Evolutionary conservation across 2,888 invertebrate genomes (phyloP), one percentile per base, ranked within the genome.

Genomic region (Eretmocerus hayati): DNA sequence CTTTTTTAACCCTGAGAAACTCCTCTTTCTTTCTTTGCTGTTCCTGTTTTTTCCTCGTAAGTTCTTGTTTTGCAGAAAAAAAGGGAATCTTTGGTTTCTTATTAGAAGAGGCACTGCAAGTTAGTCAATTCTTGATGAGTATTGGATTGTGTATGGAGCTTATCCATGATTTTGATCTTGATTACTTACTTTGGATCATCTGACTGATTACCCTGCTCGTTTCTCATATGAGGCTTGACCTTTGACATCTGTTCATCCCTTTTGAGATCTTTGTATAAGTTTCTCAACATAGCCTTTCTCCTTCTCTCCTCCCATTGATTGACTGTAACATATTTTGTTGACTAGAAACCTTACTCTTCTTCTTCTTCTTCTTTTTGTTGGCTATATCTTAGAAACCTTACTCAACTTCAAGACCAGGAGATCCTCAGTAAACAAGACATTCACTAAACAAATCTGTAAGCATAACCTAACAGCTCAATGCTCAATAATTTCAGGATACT

Each of bases 221-320:
- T n/a, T 9, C 11, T 26, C 26, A 9, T 26, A 26, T 6, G 26
- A 11, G 11, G 6, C 8, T 26, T 26, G 6, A 6, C 26, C 11
- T 26, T 26, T 8, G 36, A 9, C 5, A 11, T 23, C 30, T 53
- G 46, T 13, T 74, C 72, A 40, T 79, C 78, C 56, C 75, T 75
- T 57, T 75, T 74, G 0, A 78, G 59, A 37, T 79, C 76, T 60
- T 79, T 81, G 41, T 79, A 75, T 60, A 81, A 81, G 50, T 76
- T 72, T 23, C 75, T 72, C 6, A 81, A 59, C 32, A 81, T 65
- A 39, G 72, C 72, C 55, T 80, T 80, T 60, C 80, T 83, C 18
- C 81, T 73, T 54, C 75, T 77, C 42, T 83, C 80, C 57, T 84
- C 80, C 81, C 82, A 85, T 63, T 84, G 78, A 31, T 82, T 75